Base-by-base conservation (phyloP, 2,888 invertebrate species). In the Penaeus monodon region DNA sequence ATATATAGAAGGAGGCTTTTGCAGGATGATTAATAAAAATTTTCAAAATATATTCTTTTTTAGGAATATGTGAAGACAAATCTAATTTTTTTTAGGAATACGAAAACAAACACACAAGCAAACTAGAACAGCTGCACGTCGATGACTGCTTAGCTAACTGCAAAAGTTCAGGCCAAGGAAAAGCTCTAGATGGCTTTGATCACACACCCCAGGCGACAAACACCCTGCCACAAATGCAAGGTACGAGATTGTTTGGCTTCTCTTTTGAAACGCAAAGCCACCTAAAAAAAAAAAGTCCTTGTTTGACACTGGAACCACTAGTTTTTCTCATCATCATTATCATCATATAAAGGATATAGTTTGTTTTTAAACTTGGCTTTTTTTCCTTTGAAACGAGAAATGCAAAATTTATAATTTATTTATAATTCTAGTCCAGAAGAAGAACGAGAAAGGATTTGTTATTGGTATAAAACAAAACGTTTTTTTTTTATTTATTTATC, bases 121-220 rank as follows among this genome's bases (percentile, higher is more conserved):
- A 1, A 33, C 93, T 99, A 44, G 99, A 99, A 93, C 99, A 99
- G 92, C 93, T 99, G 8, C 95, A 99, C 17, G 93, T 96, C 92
- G 99, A 99, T 92, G 99, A 99, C 93, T 99, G 99, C 92, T 93
- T 94, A 44, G 96, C 96, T 0, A 97, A 97, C 82, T 94, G 98
- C 6, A 99, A 99, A 93, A 97, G 98, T 93, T 66, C 92, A 92
- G 84, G 85, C 20, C 70, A 88, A 64, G 74, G 86, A 6, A 70
- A 80, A 27, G 65, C 77, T 10, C 57, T 82, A 29, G 22, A 78
- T 63, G 86, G 86, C 12, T 88, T 88, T 77, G 84, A 85, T 8
- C 89, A 89, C 85, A 84, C 88, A 57, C 78, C 57, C 33, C 63
- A 65, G 22, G 57, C 66, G 33, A 44, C 38, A 27, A 74, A 63